Evolutionary conservation across 2,888 invertebrate species (phyloP).

Genomic region (Abscondita cerata): DNA sequence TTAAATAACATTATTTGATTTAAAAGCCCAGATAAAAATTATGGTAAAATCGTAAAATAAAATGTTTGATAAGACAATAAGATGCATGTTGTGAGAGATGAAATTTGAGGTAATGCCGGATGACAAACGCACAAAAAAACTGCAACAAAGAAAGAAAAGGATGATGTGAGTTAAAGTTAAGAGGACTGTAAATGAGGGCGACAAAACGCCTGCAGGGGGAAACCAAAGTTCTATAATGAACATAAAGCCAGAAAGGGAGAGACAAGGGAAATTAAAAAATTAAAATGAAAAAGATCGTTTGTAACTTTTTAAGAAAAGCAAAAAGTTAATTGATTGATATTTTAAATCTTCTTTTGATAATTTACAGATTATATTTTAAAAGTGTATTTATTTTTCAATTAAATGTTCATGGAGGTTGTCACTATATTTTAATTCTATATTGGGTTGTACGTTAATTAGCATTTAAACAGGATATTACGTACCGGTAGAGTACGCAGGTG

Average conservation of each 20-base stretch:
- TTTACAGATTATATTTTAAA: not conserved
- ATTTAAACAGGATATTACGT: slow-evolving; percentile 20
- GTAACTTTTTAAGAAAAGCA: slow-evolving; percentile 6
- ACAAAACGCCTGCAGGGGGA: slow-evolving; percentile 3
- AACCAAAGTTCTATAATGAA: slow-evolving; percentile 9
- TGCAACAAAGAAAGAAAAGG: not conserved
- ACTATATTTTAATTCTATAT: not conserved
- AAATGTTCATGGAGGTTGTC: not conserved
- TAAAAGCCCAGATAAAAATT: no score
- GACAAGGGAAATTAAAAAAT: slow-evolving; percentile 10
- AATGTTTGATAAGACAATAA: not conserved
- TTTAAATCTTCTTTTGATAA: not conserved
- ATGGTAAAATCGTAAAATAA: not conserved
- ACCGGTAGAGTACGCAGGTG: slow-evolving; percentile 20
- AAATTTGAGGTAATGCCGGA: no score
- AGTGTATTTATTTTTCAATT: slow-evolving; percentile 5
- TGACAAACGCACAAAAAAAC: no score
- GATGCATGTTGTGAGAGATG: not conserved
- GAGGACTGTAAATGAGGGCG: slow-evolving; percentile 2
- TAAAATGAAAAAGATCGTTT: slow-evolving; percentile 12
- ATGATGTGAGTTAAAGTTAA: not conserved
- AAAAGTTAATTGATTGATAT: slow-evolving; percentile 2
- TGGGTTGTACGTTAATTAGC: slow-evolving; percentile 15
- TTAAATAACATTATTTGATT: no score
- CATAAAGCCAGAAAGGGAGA: slow-evolving; percentile 1